Evolutionary conservation across 2,888 invertebrate genomes (phyloP).

Genomic region (Heliconius aoede): DNA sequence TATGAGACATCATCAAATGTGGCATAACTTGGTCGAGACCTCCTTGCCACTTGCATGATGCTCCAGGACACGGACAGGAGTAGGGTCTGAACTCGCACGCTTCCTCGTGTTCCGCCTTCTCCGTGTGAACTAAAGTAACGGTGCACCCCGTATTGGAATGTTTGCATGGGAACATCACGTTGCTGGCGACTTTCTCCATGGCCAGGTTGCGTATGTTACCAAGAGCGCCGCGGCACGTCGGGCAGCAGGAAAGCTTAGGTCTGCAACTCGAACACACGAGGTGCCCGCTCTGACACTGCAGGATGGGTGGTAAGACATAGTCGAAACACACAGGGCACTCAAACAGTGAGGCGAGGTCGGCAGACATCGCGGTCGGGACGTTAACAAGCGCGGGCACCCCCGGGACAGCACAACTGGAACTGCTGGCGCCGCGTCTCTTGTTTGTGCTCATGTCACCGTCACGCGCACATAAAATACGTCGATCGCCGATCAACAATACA

Average conservation of each 20-base stretch:
- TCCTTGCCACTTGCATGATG: slow-evolving; percentile 99
- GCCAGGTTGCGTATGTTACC: slow-evolving; percentile 99
- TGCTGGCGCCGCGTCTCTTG: slow-evolving; percentile 81
- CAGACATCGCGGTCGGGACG: slow-evolving; percentile 88
- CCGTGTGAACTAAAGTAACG: slow-evolving; percentile 96
- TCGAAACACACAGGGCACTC: slow-evolving; percentile 99
- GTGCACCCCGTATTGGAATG: slow-evolving; percentile 98
- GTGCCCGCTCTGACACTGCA: slow-evolving; percentile 99
- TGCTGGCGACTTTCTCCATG: slow-evolving; percentile 99
- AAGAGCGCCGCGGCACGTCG: slow-evolving; percentile 98
- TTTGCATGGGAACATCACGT: slow-evolving; percentile 99
- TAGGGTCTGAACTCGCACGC: slow-evolving; percentile 99
- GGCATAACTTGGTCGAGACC: slow-evolving; percentile 99
- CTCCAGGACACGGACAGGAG: slow-evolving; percentile 99
- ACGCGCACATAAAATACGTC: slow-evolving; percentile 74
- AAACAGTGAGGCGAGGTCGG: slow-evolving; percentile 95
- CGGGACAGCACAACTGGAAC: slow-evolving; percentile 81
- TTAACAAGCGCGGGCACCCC: slow-evolving; percentile 82
- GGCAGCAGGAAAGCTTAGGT: slow-evolving; percentile 98
- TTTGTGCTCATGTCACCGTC: slow-evolving; percentile 84
- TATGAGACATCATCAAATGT: slow-evolving; percentile 98
- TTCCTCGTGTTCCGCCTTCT: slow-evolving; percentile 99
- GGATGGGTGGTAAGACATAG: slow-evolving; percentile 98
- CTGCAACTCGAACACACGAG: slow-evolving; percentile 98
- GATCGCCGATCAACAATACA: slow-evolving; percentile 65